phyloP scores from a whole-genome alignment of 2,797 vertebrate species.

The Ciconia nigra region DNA sequence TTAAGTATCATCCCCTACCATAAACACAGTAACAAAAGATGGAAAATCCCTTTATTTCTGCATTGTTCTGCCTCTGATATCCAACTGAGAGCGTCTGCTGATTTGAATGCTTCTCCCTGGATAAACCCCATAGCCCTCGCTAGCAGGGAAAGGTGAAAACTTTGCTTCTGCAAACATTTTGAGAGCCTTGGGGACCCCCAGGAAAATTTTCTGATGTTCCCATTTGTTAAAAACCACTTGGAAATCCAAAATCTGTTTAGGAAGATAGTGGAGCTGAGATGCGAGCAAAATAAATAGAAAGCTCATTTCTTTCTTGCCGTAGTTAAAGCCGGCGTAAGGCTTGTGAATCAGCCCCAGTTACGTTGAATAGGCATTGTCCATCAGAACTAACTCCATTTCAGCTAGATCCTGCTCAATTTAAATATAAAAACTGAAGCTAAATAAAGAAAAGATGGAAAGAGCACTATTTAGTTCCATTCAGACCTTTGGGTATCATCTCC shows the following conservation, averaged over 20 bases:
- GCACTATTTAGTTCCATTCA: constrained; percentile 5
- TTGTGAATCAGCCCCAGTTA: constrained; percentile 38
- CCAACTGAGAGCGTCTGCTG: background rate
- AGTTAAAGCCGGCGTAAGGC: background rate
- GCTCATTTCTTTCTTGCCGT: constrained; percentile 24
- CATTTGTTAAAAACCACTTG: background rate
- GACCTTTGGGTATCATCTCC: background rate
- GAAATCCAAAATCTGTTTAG: constrained; percentile 19
- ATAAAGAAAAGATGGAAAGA: constrained; percentile 27
- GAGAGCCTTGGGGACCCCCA: background rate
- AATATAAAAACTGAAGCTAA: constrained; percentile 51
- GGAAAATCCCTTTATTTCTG: background rate
- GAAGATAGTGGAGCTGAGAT: background rate
- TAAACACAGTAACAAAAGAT: background rate
- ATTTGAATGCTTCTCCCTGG: background rate
- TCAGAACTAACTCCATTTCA: constrained; percentile 48
- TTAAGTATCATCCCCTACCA: background rate
- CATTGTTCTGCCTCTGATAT: background rate
- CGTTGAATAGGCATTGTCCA: constrained; percentile 48
- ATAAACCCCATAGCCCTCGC: background rate
- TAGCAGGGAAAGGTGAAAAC: background rate
- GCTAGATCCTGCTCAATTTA: constrained; percentile 53
- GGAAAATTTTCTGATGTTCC: background rate
- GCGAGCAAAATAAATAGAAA: constrained; percentile 29
- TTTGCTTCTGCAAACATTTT: background rate